phyloP scores from a whole-genome alignment of 2,113 vertebrate species.

The Glareola pratincola region DNA sequence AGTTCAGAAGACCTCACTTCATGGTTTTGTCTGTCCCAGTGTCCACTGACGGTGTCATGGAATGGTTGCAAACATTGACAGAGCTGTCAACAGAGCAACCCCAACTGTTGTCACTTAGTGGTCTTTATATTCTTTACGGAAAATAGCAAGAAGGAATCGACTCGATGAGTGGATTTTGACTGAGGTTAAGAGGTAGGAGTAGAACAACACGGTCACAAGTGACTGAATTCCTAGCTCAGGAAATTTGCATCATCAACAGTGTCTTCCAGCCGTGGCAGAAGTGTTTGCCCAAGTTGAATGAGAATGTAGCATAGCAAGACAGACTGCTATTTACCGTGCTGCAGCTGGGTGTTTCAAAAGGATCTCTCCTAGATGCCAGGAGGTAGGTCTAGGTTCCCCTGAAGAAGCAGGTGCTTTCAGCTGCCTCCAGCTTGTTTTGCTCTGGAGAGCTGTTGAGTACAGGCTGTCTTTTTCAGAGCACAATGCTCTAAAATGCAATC shows the following conservation, averaged over 20 bases:
- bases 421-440: not conserved
- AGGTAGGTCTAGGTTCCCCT: not conserved
- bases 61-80: not conserved
- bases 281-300: not conserved
- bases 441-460: conserved; percentile 26
- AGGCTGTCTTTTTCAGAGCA: not conserved
- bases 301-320: not conserved
- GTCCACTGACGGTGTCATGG: not conserved
- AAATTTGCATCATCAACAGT: not conserved
- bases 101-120: not conserved
- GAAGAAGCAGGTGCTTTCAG: not conserved
- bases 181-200: not conserved
- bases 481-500: not conserved
- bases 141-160: not conserved
- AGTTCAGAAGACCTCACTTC: not conserved
- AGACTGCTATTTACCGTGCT: not conserved
- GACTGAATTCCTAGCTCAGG: not conserved
- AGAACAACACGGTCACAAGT: not conserved
- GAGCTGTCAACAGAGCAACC: not conserved
- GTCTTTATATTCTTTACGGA: not conserved
- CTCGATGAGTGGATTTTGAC: not conserved
- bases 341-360: not conserved
- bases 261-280: not conserved
- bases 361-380: not conserved
- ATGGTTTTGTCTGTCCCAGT: not conserved